Evolutionary conservation across 2,113 vertebrate genomes (phyloP).

Genomic region (Scolopax mira): DNA sequence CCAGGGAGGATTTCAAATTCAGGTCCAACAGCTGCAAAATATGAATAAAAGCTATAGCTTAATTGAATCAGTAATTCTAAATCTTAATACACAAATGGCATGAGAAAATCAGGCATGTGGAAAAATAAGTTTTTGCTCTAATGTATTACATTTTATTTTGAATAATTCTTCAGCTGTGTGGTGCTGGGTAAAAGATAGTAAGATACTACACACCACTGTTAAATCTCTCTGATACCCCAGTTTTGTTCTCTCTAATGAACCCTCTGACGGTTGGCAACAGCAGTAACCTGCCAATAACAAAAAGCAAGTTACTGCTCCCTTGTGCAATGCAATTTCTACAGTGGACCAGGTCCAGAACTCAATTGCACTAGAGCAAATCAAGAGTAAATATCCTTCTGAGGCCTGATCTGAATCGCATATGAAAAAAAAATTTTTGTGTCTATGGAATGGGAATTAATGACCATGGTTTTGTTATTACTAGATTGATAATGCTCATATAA

Average conservation of each 20-base stretch:
- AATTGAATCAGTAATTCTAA: constrained; percentile 72
- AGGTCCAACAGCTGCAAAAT: constrained; percentile 72
- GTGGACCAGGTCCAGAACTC: neutral
- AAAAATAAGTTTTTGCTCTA: constrained; percentile 43
- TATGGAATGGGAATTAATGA: neutral
- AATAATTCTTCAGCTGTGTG: neutral
- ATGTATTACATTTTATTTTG: constrained; percentile 52
- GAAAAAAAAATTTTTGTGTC: neutral
- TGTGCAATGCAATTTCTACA: neutral
- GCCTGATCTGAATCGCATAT: neutral
- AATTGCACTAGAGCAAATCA: neutral
- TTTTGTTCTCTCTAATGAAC: neutral
- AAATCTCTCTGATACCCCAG: neutral
- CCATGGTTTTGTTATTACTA: neutral
- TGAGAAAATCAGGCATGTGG: constrained; percentile 45
- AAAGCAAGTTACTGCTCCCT: neutral
- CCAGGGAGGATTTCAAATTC: constrained; percentile 73
- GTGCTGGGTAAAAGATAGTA: neutral
- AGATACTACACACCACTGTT: neutral
- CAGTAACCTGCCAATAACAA: constrained; percentile 5
- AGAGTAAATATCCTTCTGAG: neutral
- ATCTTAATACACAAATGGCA: constrained; percentile 60
- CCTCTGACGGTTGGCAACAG: neutral
- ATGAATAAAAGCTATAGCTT: constrained; percentile 72
- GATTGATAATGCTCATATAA: neutral